phyloP scores from a whole-genome alignment of 1,140 invertebrate species.

The Rhopalosiphum padi region DNA sequence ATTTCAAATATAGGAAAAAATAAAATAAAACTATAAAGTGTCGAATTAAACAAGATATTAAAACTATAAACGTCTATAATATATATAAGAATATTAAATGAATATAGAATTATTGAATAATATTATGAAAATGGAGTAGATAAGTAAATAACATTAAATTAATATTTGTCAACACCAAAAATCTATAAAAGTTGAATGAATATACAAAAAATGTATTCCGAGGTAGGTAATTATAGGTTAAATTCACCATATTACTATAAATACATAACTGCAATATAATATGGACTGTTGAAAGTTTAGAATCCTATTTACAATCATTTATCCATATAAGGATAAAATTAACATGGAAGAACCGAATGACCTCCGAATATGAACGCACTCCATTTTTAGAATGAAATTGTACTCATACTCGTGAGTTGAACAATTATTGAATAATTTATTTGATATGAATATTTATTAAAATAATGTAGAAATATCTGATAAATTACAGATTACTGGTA shows the following conservation, averaged over 20 bases:
- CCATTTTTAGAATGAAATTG: neutral
- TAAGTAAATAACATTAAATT: neutral
- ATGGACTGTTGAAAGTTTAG: neutral
- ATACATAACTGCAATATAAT: neutral
- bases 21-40: neutral
- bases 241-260: neutral
- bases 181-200: neutral
- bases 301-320: neutral
- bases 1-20: neutral
- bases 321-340: neutral
- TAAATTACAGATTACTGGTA: neutral
- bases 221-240: neutral
- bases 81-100: neutral
- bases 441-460: neutral
- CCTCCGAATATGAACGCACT: neutral
- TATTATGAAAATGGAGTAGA: neutral
- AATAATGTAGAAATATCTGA: neutral
- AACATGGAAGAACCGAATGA: neutral
- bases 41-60: too few relatives aligned
- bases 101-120: neutral
- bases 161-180: neutral
- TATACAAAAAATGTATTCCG: neutral
- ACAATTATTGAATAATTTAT: neutral
- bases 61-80: neutral
- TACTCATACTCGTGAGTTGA: neutral